A percentile compares a stretch with the other conserved stretches of the same genome.
phyloP scores from a whole-genome alignment of 2,888 invertebrate species.

The Poecilobothrus nobilitatus region DNA sequence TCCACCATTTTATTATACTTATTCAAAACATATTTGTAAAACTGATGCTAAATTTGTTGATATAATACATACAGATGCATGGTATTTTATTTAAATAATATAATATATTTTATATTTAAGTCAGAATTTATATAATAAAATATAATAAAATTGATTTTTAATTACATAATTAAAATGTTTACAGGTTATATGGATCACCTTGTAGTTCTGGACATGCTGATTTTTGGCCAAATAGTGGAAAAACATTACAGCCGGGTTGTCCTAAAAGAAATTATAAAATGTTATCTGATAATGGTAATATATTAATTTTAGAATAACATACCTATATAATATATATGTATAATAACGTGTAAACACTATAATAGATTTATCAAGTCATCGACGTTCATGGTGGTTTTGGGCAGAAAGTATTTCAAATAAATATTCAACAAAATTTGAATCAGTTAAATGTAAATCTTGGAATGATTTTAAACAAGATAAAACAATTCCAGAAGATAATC shows the following conservation, averaged over 20 bases:
- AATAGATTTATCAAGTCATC: slow-evolving; percentile 52
- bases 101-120: not conserved
- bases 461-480: slow-evolving; percentile 45
- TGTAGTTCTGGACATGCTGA: slow-evolving; percentile 51
- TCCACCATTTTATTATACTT: slow-evolving; percentile 48
- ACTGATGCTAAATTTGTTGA: slow-evolving; percentile 55
- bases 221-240: slow-evolving; percentile 56
- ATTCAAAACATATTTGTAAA: slow-evolving; percentile 46
- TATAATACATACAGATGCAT: slow-evolving; percentile 62
- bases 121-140: too few species aligned
- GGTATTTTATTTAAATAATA: slow-evolving; percentile 27
- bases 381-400: slow-evolving; percentile 55
- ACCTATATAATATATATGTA: not conserved
- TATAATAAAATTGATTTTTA: too few species aligned
- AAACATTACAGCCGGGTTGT: slow-evolving; percentile 53
- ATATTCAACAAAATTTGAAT: slow-evolving; percentile 45
- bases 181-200: slow-evolving; percentile 48
- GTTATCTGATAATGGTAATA: slow-evolving; percentile 38
- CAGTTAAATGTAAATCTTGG: slow-evolving; percentile 50
- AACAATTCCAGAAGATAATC: slow-evolving; percentile 16
- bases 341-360: too few species aligned
- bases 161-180: not conserved
- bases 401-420: slow-evolving; percentile 48
- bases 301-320: slow-evolving; percentile 9
- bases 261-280: slow-evolving; percentile 43